Base-by-base conservation (phyloP, 2,888 invertebrate genomes). In the Galerucella nymphaeae region DNA sequence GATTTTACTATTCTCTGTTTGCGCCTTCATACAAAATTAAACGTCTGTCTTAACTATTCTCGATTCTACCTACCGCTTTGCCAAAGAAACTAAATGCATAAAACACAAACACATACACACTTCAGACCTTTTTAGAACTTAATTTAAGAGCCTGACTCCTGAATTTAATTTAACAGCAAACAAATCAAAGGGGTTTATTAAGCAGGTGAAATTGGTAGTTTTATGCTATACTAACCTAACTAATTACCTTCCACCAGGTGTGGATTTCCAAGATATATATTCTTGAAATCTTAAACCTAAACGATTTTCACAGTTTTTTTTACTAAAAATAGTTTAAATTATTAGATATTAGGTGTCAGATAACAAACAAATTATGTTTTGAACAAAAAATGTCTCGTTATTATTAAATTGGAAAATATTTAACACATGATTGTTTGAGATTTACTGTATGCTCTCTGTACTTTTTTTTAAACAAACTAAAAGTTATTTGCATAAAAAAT, bases 131-230 rank as follows among this genome's bases (percentile, higher is more conserved):
- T 58, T 62, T 62, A 62, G 16, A 42, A 62, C 61, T 62, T 62
- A 62, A 62, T 62, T 62, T 62, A 62, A 62, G 41, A 62, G 61
- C 20, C 42, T 42, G 61, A 62, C 61, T 62, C 13, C 61, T 42
- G 61, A 23, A 66, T 66, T 66, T 66, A 66, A 66, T 66, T 66
- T 45, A 58, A 66, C 57, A 30, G 66, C 48, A 58, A 66, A 66
- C 66, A 66, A 66, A 66, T 58, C 57, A 66, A 66, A 66, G 23
- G 59, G 66, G 58, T 66, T 66, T 58, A 41, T 45, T 41, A 66
- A 66, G 66, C 66, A 66, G 66, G 66, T 58, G 66, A 66, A 66
- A 66, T 59, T 66, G 66, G 66, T 66, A 58, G 66, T 66, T 66
- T 66, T 48, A 55, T 66, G 66, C 66, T 66, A 58, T 58, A 58